Conservation (phyloP, 2,797 vertebrate species). For the Lagodon rhomboides region DNA sequence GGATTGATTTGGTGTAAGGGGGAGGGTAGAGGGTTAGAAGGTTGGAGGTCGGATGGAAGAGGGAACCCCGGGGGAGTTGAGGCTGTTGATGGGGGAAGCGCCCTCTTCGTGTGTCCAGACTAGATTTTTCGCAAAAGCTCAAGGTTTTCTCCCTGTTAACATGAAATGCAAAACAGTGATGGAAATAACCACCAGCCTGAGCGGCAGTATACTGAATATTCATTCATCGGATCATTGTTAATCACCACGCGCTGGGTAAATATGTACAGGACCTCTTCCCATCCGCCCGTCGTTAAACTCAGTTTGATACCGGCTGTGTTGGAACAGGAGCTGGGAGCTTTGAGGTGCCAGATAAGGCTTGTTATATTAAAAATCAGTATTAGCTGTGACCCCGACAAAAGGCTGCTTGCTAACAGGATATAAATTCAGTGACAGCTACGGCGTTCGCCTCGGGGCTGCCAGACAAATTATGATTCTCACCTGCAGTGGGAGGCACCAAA, state of each 20-base stretch:
- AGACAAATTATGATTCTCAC: conserved; percentile 17
- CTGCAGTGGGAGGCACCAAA: background rate
- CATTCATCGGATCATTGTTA: background rate
- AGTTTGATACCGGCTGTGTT: background rate
- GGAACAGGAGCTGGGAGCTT: conserved; percentile 2
- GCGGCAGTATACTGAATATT: background rate
- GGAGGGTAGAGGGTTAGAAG: no score
- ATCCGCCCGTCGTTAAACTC: background rate
- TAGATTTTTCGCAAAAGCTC: no score
- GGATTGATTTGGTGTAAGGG: no score
- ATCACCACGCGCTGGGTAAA: background rate
- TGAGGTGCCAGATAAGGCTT: conserved; percentile 13
- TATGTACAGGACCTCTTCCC: background rate
- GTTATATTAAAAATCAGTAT: conserved; percentile 24
- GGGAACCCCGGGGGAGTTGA: no score
- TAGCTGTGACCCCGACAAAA: conserved; percentile 40
- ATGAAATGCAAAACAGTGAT: background rate
- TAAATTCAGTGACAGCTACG: conserved; percentile 1
- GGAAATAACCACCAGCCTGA: background rate
- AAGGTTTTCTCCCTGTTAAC: no score
- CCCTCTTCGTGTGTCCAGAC: no score
- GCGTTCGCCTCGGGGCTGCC: conserved; percentile 32
- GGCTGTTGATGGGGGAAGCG: no score
- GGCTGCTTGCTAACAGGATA: conserved; percentile 34
- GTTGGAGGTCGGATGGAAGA: no score